phyloP scores from a whole-genome alignment of 2,797 vertebrate genomes.

The Phalanger gymnotis region DNA sequence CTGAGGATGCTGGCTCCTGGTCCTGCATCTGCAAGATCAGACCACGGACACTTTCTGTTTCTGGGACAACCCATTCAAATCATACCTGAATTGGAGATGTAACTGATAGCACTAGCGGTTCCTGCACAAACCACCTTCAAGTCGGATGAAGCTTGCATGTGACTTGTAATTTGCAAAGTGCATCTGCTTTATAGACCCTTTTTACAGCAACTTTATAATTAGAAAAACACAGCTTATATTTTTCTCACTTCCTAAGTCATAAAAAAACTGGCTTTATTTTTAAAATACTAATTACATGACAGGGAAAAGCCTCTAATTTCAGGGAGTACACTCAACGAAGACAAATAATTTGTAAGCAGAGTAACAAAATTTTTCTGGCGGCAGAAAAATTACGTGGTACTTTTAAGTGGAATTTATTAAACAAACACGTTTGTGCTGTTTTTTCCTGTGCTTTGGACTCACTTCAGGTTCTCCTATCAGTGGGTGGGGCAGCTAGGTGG shows the following conservation, averaged over 20 bases:
- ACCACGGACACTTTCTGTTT: constrained; percentile 44
- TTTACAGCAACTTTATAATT: constrained; percentile 80
- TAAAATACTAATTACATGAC: constrained; percentile 78
- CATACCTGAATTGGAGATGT: constrained; percentile 67
- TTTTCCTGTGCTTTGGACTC: constrained; percentile 48
- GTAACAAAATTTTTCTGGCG: constrained; percentile 63
- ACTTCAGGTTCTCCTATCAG: constrained; percentile 52
- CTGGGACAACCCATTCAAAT: constrained; percentile 63
- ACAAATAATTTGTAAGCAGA: constrained; percentile 72
- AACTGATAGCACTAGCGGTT: constrained; percentile 50
- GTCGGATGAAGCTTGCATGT: constrained; percentile 68
- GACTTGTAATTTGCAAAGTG: constrained; percentile 79
- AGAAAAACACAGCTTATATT: constrained; percentile 79
- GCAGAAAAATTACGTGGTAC: constrained; percentile 59
- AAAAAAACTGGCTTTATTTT: constrained; percentile 79
- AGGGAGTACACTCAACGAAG: constrained; percentile 67
- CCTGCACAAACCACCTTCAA: constrained; percentile 68
- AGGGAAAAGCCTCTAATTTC: constrained; percentile 74
- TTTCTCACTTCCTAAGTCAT: constrained; percentile 70
- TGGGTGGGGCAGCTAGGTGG: neutral
- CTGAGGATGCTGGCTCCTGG: constrained; percentile 63
- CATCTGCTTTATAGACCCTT: constrained; percentile 80
- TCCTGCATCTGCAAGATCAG: constrained; percentile 62
- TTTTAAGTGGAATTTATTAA: constrained; percentile 54
- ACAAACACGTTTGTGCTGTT: constrained; percentile 49